Percentiles rank a stretch among this genome's conserved stretches.
Evolutionary conservation across 2,113 vertebrate species (phyloP).

Genomic region (Nycticryphes semicollaris): DNA sequence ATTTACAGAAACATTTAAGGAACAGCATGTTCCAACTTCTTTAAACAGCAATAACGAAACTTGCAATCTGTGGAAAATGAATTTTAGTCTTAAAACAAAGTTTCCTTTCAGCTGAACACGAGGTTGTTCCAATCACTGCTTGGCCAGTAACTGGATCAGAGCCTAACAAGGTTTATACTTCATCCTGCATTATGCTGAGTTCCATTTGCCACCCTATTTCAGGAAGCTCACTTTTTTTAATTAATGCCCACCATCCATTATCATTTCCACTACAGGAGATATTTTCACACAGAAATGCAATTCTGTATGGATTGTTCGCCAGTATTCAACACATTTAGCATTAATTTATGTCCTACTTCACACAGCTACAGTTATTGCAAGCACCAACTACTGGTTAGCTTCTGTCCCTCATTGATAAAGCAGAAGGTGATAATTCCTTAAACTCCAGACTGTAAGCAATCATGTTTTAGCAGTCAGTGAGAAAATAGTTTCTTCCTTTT

Average conservation of each 20-base stretch:
- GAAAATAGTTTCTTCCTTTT: neutral
- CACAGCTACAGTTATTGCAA: neutral
- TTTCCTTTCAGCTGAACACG: neutral
- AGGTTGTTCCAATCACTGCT: neutral
- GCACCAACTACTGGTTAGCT: neutral
- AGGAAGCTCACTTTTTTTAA: neutral
- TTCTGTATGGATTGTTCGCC: neutral
- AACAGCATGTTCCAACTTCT: neutral
- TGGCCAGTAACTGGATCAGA: neutral
- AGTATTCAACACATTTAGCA: neutral
- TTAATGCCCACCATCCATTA: neutral
- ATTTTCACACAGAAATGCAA: neutral
- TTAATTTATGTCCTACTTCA: neutral
- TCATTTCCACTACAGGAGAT: neutral
- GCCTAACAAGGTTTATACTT: neutral
- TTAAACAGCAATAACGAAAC: neutral
- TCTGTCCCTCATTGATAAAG: neutral
- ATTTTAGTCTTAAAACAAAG: neutral
- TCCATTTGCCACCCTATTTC: neutral
- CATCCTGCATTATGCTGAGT: neutral
- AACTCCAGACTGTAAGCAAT: neutral
- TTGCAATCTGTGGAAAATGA: neutral
- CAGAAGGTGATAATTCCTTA: neutral
- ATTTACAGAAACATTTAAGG: neutral
- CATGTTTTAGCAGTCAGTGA: neutral